Base-by-base conservation (phyloP, 2,888 invertebrate genomes). In the Yponomeuta plumbellus region DNA sequence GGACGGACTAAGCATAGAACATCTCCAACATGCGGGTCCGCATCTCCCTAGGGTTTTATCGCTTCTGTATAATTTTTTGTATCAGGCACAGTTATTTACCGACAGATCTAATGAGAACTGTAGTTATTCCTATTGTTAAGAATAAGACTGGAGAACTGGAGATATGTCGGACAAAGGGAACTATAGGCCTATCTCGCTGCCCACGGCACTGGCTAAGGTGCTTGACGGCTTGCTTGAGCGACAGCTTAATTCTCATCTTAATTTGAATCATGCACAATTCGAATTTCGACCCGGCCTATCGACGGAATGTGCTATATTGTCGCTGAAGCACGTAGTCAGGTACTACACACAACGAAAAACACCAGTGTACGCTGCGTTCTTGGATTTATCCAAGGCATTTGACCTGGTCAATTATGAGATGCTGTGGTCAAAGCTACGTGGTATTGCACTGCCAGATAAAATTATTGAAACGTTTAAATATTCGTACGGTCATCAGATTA, bases 141-240 rank as follows among this genome's bases (percentile, higher is more conserved):
- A 52, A 66, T 34, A 66, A 59, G 52, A n/a, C n/a, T n/a, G n/a
- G n/a, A n/a, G n/a, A n/a, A 66, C 66, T 4, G 66, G 66, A n/a
- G 52, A 66, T 44, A 34, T 52, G 52, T 40, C 61, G 2, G 61
- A 44, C 61, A 23, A 26, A 26, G 22, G 8, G 5, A 66, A 66
- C 66, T 66, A 61, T 26, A 39, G 61, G 52, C 66, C 66, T 21
- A 66, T 66, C 13, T 66, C 66, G 2, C 57, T 66, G 23, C 61
- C 66, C 10, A 62, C 61, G 4, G 61, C 61, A 11, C 10, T 66
- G 52, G 61, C 52, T 10, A 66, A 66, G 34, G 66, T 66, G 17
- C 52, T 66, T 61, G 66, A 66, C 26, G 26, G 66, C 13, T 61
- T 66, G n/a, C n/a, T n/a, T n/a, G n/a, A n/a, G n/a, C n/a, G n/a